Base-by-base conservation (phyloP, 2,888 invertebrate genomes). In the Pollenia angustigena region DNA sequence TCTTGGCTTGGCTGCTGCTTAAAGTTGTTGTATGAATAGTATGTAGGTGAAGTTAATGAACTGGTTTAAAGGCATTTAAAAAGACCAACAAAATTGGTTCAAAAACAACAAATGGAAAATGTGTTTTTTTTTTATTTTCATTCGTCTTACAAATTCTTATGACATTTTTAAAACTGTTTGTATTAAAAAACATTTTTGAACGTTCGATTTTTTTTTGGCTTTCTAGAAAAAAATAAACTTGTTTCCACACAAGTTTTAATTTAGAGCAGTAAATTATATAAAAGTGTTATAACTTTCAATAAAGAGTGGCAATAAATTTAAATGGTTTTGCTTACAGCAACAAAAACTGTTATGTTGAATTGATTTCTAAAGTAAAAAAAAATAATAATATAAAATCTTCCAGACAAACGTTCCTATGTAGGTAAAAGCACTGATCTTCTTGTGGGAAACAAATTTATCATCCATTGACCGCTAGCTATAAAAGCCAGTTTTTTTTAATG, bases 31-130 rank as follows among this genome's bases (percentile, higher is more conserved):
- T 68, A 68, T 75, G 74, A n/a, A n/a, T 79, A 62, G n/a, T 68
- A 60, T 75, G 68, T 79, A 62, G 79, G 54, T 75, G 74, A 75
- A 85, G 79, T 80, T 74, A 85, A 74, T 85, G 79, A 85, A 75
- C 79, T 80, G 84, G 84, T 80, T 85, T 85, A 72, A 76, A 75
- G 48, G 52, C 52, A 62, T 75, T 69, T 72, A n/a, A 66, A 62
- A 52, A 79, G n/a, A 68, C 42, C 44, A 50, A 50, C 40, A 7
- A 50, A 0, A n/a, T 16, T 10, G 0, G 1, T 23, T 1, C 10
- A 14, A 7, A 78, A 16, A 16, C 46, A 32, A 16, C 1, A 74
- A 44, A 16, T 54, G 32, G 14, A 32, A 56, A 48, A 44, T 52
- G 32, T 69, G 42, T 50, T 56, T 58, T 52, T 56, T 58, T 52